Evolutionary conservation across 2,797 vertebrate species (phyloP).

Genomic region (Ambastaia sidthimunki): DNA sequence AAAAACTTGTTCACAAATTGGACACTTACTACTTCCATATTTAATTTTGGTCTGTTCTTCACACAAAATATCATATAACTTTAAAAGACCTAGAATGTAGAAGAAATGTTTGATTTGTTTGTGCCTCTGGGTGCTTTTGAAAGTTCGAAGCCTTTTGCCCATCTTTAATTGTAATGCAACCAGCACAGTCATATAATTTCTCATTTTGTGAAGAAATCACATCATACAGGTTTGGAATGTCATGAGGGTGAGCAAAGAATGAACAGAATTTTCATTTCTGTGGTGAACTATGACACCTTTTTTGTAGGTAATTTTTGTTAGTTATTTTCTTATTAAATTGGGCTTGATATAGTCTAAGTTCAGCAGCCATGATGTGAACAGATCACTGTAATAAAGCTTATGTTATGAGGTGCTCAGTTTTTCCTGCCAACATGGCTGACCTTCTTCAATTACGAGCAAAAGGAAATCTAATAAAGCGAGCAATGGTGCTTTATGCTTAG

Average conservation of each 20-base stretch:
- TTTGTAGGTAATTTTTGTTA: background rate
- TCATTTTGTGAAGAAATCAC: background rate
- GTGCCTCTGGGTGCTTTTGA: no score
- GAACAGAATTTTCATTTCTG: background rate
- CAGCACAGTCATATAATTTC: background rate
- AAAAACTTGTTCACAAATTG: no score
- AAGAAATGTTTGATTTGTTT: no score
- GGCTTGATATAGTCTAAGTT: background rate
- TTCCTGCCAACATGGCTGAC: conserved; percentile 2
- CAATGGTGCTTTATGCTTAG: background rate
- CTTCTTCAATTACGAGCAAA: background rate
- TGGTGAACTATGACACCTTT: background rate
- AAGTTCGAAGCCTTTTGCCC: no score
- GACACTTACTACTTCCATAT: no score
- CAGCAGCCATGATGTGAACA: background rate
- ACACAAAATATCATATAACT: no score
- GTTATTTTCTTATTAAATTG: conserved; percentile 1
- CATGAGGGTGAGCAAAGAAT: background rate
- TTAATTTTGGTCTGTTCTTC: no score
- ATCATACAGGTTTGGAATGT: background rate
- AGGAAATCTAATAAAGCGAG: conserved; percentile 1
- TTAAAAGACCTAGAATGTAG: no score
- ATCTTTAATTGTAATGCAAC: no score
- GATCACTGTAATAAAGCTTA: conserved; percentile 22
- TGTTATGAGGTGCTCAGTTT: background rate